phyloP scores from a whole-genome alignment of 2,113 vertebrate genomes.

The Antechinus flavipes region DNA sequence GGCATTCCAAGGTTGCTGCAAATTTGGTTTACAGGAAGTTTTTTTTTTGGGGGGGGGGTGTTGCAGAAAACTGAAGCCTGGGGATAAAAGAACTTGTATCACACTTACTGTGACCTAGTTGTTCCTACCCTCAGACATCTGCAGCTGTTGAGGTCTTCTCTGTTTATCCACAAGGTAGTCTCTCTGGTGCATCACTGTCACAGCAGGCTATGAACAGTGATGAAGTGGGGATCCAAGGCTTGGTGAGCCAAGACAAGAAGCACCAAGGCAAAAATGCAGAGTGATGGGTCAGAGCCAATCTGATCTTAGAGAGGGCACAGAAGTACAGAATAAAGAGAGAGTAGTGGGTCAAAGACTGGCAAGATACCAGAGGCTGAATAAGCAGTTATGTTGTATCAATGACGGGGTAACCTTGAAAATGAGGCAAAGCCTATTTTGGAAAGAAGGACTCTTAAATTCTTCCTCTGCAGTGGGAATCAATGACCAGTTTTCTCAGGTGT shows the following conservation, averaged over 20 bases:
- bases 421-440: neutral
- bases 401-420: neutral
- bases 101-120: neutral
- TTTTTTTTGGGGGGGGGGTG: conserved; percentile 16
- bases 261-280: neutral
- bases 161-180: neutral
- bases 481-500: neutral
- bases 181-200: neutral
- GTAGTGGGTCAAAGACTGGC: neutral
- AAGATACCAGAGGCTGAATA: neutral
- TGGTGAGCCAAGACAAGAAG: neutral
- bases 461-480: neutral
- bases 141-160: neutral
- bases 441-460: neutral
- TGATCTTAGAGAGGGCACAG: neutral
- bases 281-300: neutral
- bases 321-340: neutral
- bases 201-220: neutral
- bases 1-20: neutral
- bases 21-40: neutral
- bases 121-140: neutral
- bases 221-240: neutral
- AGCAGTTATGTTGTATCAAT: neutral
- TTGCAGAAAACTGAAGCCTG: conserved; percentile 19
- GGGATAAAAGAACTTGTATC: neutral